Base-by-base conservation (phyloP, 2,113 vertebrate species). In the Eulemur macaco region DNA sequence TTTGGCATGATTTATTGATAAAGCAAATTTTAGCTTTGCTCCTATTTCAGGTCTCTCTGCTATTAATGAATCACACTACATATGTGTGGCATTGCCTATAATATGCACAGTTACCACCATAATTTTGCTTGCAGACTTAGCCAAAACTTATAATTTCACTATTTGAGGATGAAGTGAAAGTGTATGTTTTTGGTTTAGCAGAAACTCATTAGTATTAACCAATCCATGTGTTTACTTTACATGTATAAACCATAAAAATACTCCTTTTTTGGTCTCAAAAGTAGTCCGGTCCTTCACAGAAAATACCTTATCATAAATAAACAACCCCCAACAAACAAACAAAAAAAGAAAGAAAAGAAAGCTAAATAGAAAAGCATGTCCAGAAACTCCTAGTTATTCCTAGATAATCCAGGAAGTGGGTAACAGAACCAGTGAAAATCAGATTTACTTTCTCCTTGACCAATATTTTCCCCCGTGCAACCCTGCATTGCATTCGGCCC, bases 151-250 rank as follows among this genome's bases (percentile, higher is more conserved):
- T 31, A 29, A 52, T 82, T 83, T 89, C 45, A 96, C 56, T 96
- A n/a, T 74, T 81, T 84, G 86, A 94, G 76, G 29, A 73, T 14
- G 18, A 87, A 93, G 71, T 29, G 3, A 84, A 96, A 96, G n/a
- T 91, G 9, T 45, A 31, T 60, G 2, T 73, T 95, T 95, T 63
- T 91, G 45, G n/a, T 18, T 97, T 94, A 94, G 58, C 71, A 97
- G 71, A 94, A 94, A 86, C 45, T 63, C 47, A 81, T 92, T 86
- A 52, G 76, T 91, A 54, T 80, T 91, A 95, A 89, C 78, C 54
- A 29, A 96, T 52, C 3, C 27, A 86, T 52, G 37, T 50, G 37
- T 23, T 74, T 92, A 50, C 58, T 88, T 93, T 64, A 52, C 1
- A n/a, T 9, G 64, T 91, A 82, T 11, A 91, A 94, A 86, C 20